These are phyloP conservation scores for Empis livida DNA, from an alignment of 2,888 invertebrate species.

Conservation along the genomic window DNA sequence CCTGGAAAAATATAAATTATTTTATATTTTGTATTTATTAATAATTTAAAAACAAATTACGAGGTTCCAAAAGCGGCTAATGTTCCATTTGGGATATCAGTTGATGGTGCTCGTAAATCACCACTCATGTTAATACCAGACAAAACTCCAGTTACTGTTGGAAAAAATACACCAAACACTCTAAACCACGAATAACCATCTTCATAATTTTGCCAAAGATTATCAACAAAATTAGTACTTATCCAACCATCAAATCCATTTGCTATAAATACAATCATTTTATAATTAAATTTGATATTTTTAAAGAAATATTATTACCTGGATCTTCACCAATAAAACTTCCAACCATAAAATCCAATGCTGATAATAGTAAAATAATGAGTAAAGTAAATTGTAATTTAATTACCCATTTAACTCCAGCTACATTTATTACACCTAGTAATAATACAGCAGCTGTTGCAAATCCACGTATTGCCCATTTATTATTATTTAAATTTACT, in stretches of 20 bases:
- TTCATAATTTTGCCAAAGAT: slow-evolving; percentile 67
- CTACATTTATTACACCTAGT: slow-evolving; percentile 81
- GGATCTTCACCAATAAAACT: slow-evolving; percentile 66
- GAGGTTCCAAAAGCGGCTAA: slow-evolving; percentile 83
- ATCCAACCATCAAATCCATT: slow-evolving; percentile 81
- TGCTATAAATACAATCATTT: slow-evolving; percentile 35
- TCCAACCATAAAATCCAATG: slow-evolving; percentile 87
- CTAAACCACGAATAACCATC: slow-evolving; percentile 84
- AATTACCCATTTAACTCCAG: slow-evolving; percentile 96
- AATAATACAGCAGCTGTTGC: slow-evolving; percentile 77
- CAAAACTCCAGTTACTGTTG: slow-evolving; percentile 90
- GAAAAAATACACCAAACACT: slow-evolving; percentile 95
- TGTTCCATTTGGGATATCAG: slow-evolving; percentile 89
- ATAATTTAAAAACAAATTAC: slow-evolving; percentile 34
- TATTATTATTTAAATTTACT: slow-evolving; percentile 53
- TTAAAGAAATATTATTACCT: slow-evolving; percentile 41
- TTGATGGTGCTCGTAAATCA: slow-evolving; percentile 80
- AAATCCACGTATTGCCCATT: slow-evolving; percentile 76
- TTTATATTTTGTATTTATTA: not conserved
- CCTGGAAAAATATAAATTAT: slow-evolving; percentile 37
- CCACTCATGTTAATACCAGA: slow-evolving; percentile 99
- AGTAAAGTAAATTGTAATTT: slow-evolving; percentile 85
- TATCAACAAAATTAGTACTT: slow-evolving; percentile 62
- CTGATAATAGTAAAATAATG: slow-evolving; percentile 73
- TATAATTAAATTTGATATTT: not conserved